Evolutionary conservation across 1,140 invertebrate species (phyloP).

Genomic region (Drosophila parvula): DNA sequence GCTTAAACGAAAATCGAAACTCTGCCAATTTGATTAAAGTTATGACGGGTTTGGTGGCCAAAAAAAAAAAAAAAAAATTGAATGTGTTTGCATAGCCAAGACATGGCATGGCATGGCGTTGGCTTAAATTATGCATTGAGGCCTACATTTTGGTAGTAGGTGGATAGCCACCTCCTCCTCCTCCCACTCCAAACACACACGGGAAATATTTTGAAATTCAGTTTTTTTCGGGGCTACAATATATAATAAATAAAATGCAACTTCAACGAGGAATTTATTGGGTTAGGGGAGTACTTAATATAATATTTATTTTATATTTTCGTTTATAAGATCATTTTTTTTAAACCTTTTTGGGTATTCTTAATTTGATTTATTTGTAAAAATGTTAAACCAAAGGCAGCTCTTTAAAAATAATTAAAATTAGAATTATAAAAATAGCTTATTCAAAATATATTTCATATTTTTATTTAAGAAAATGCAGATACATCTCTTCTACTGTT

Average conservation of each 20-base stretch:
- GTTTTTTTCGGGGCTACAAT: not conserved
- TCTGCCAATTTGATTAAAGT: conserved; percentile 10
- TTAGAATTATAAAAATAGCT: too few relatives aligned
- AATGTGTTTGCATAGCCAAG: conserved; percentile 17
- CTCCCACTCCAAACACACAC: not conserved
- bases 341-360: too few relatives aligned
- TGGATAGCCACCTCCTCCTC: not conserved
- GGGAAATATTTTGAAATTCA: not conserved
- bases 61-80: too few relatives aligned
- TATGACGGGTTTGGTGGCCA: conserved; percentile 7
- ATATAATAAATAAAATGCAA: not conserved
- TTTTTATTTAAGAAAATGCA: not conserved
- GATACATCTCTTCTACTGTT: too few relatives aligned
- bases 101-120: not conserved
- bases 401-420: too few relatives aligned
- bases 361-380: too few relatives aligned
- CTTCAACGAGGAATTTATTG: too few relatives aligned
- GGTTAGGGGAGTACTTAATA: too few relatives aligned
- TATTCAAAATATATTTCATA: too few relatives aligned
- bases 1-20: conserved; percentile 7
- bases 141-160: conserved; percentile 7
- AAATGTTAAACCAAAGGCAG: too few relatives aligned
- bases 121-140: conserved; percentile 27
- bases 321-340: too few relatives aligned
- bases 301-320: too few relatives aligned